Conservation (phyloP, 2,888 invertebrate genomes). For the Sminthurides aquaticus region DNA sequence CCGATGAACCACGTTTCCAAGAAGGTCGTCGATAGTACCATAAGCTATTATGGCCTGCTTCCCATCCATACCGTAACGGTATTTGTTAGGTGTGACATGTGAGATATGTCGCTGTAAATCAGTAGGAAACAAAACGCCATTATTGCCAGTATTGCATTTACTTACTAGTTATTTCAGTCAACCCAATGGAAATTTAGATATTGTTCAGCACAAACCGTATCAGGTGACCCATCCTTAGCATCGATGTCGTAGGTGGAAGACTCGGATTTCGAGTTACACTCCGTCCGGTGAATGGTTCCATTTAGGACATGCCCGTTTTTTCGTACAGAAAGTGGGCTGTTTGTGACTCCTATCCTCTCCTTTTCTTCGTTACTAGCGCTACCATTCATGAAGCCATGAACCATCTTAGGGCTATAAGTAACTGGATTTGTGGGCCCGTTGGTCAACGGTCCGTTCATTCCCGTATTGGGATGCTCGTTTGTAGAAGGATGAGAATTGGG, state of each 20-base stretch:
- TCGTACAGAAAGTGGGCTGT: constrained; percentile 15
- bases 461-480: constrained; percentile 10
- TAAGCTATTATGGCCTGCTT: constrained; percentile 53
- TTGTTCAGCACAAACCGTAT: constrained; percentile 18
- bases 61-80: constrained; percentile 12
- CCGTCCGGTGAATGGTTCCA: constrained; percentile 11
- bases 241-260: constrained; percentile 18
- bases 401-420: constrained; percentile 20
- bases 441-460: constrained; percentile 10
- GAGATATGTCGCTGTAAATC: constrained; percentile 21
- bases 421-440: constrained; percentile 10
- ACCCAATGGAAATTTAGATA: too few relatives aligned
- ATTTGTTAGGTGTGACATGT: constrained; percentile 15
- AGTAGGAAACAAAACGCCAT: neutral
- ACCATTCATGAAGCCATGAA: constrained; percentile 17
- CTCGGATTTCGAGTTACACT: constrained; percentile 10
- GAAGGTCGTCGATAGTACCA: constrained; percentile 57
- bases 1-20: constrained; percentile 59
- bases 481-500: constrained; percentile 20
- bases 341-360: constrained; percentile 4
- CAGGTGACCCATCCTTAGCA: constrained; percentile 17
- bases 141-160: neutral
- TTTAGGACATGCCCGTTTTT: constrained; percentile 21
- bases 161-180: too few relatives aligned
- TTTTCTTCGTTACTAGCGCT: constrained; percentile 10